These are phyloP conservation scores for Cynopterus brachyotis DNA, from an alignment of 2,113 vertebrate species.

Conservation along the genomic window DNA sequence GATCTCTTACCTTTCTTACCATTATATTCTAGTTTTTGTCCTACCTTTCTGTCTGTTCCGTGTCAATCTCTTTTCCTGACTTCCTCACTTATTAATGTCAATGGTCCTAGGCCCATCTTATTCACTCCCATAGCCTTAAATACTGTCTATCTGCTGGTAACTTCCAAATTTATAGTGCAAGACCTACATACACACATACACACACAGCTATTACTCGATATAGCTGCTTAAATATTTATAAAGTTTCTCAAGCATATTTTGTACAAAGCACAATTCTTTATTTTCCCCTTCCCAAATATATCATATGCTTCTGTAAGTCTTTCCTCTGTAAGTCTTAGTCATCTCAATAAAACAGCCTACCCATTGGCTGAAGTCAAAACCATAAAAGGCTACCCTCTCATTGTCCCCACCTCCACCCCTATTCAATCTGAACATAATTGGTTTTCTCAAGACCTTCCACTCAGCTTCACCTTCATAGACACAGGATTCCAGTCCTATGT, in stretches of 20 bases:
- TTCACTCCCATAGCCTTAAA: neutral
- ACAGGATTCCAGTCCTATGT: neutral
- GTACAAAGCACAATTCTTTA: neutral
- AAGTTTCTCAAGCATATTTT: neutral
- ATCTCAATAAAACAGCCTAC: neutral
- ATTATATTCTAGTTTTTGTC: neutral
- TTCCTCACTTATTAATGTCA: neutral
- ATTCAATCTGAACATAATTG: fast-evolving
- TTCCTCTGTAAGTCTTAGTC: neutral
- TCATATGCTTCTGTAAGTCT: neutral
- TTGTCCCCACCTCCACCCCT: neutral
- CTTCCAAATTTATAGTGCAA: neutral
- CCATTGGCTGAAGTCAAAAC: neutral
- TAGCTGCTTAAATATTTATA: neutral
- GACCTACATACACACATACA: neutral
- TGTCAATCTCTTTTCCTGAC: neutral
- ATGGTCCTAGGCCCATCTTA: neutral
- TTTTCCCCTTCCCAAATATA: neutral
- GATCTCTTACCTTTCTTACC: neutral
- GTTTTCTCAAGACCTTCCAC: neutral
- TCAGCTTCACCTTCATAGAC: neutral
- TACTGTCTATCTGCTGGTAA: neutral
- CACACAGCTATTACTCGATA: neutral
- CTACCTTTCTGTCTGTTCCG: neutral
- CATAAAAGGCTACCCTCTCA: neutral